Conservation (phyloP, 1,140 invertebrate species). For the Hylaeus volcanicus region DNA sequence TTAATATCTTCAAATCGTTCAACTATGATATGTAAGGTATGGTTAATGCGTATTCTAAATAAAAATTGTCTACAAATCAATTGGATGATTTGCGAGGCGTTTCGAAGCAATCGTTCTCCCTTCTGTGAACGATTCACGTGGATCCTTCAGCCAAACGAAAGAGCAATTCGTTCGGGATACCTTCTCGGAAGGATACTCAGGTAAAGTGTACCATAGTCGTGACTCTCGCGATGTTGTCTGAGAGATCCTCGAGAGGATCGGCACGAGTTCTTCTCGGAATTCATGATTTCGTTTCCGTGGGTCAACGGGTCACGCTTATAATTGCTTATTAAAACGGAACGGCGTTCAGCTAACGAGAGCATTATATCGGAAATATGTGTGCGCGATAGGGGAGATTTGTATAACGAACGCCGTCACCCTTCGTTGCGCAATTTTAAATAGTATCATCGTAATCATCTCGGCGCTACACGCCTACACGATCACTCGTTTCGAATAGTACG, state of each 20-base stretch:
- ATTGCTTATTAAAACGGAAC: constrained; percentile 60
- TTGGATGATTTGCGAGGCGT: not conserved
- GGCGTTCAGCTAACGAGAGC: constrained; percentile 25
- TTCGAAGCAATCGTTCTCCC: not conserved
- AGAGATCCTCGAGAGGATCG: constrained; percentile 44
- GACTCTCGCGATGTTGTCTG: constrained; percentile 45
- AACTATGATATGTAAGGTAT: too few species aligned
- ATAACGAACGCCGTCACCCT: not conserved
- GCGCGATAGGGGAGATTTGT: not conserved
- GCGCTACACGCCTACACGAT: not conserved
- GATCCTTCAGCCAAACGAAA: not conserved
- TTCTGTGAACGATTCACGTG: not conserved
- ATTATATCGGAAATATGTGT: constrained; percentile 5
- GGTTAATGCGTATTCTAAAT: too few species aligned
- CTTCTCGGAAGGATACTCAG: constrained; percentile 11
- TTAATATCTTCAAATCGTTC: too few species aligned
- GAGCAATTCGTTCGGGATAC: constrained; percentile 7
- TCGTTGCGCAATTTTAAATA: not conserved
- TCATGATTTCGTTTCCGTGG: constrained; percentile 41
- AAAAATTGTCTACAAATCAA: too few species aligned
- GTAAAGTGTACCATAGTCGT: constrained; percentile 49
- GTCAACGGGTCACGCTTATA: constrained; percentile 50
- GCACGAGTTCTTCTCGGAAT: constrained; percentile 53
- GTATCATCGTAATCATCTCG: not conserved
- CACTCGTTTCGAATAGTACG: not conserved